These are phyloP conservation scores for Xylocopa sonorina DNA, from an alignment of 1,140 invertebrate species.

Conservation along the genomic window DNA sequence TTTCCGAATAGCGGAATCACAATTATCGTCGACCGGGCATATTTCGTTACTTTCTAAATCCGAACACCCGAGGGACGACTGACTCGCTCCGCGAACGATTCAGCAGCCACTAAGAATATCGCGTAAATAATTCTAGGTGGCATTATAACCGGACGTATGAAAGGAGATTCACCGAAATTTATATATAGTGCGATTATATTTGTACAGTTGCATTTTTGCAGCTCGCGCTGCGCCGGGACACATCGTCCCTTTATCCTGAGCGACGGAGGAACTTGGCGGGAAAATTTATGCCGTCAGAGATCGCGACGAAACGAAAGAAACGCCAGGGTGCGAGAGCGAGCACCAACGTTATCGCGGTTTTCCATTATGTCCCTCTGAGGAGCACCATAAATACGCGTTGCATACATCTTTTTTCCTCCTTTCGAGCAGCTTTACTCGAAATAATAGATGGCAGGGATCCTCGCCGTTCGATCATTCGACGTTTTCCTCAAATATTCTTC, in stretches of 20 bases:
- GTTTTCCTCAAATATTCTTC: background rate
- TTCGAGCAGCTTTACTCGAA: too few relatives aligned
- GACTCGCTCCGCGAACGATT: too few relatives aligned
- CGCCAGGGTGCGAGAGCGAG: background rate
- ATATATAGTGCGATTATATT: background rate
- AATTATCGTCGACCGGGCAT: background rate
- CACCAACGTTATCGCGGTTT: constrained; percentile 23
- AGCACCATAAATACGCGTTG: constrained; percentile 16
- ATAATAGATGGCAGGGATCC: background rate
- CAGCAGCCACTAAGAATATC: background rate
- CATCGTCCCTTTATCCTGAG: background rate
- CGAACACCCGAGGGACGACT: too few relatives aligned
- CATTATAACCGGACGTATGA: background rate
- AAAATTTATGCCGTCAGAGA: background rate
- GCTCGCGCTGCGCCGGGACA: background rate
- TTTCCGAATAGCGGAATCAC: background rate
- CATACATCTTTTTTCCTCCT: too few relatives aligned
- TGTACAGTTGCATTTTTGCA: background rate
- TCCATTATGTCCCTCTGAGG: constrained; percentile 30
- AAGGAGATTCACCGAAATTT: background rate
- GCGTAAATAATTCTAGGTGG: background rate
- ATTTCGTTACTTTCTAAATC: background rate
- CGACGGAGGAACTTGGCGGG: too few relatives aligned
- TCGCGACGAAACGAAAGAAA: constrained; percentile 32
- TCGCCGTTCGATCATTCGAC: background rate